Conservation (phyloP, 1,140 invertebrate species). For the Thalassaphorura encarpata region DNA sequence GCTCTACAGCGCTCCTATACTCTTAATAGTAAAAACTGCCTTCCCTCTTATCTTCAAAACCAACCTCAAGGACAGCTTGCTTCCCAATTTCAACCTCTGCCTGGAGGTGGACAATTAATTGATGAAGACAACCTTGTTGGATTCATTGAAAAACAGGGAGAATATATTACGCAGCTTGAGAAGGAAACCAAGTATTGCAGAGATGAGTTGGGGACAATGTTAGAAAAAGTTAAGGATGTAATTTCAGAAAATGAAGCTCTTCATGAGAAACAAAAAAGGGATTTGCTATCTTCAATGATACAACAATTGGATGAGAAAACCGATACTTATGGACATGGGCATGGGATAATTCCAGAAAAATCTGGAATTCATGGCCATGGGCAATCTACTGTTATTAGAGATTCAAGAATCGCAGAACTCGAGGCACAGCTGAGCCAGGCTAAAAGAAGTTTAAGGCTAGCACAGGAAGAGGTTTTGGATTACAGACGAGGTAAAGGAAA, state of each 20-base stretch:
- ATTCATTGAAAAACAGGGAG: constrained; percentile 70
- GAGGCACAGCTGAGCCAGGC: constrained; percentile 67
- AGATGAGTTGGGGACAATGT: constrained; percentile 58
- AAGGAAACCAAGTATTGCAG: constrained; percentile 67
- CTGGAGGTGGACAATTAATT: neutral
- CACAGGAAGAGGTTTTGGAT: constrained; percentile 53
- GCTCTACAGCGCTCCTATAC: neutral
- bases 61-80: neutral
- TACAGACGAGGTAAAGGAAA: constrained; percentile 45
- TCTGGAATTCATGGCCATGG: neutral
- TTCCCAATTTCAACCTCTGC: too few species aligned
- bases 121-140: constrained; percentile 46
- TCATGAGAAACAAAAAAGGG: constrained; percentile 57
- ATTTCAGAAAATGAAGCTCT: constrained; percentile 69
- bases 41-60: neutral
- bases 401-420: constrained; percentile 68
- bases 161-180: constrained; percentile 71
- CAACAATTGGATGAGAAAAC: constrained; percentile 41
- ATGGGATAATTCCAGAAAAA: too few species aligned
- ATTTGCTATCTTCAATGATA: constrained; percentile 47
- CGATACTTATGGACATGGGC: constrained; percentile 2
- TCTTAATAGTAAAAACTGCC: neutral
- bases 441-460: constrained; percentile 59
- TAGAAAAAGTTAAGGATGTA: constrained; percentile 66
- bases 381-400: constrained; percentile 47